phyloP scores from a whole-genome alignment of 2,113 vertebrate species.

The Dryoscopus gambensis region DNA sequence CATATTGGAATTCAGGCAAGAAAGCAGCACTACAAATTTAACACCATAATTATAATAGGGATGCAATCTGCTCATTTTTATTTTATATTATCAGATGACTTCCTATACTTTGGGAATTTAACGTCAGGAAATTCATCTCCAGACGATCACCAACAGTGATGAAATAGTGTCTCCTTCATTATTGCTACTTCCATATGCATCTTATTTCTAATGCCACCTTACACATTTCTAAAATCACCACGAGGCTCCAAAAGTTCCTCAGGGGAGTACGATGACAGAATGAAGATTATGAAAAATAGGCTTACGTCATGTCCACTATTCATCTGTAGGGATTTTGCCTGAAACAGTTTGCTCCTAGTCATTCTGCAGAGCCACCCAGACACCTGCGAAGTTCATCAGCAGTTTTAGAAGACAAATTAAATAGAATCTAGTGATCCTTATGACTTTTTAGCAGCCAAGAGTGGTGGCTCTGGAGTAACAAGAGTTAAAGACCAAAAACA shows the following conservation, averaged over 20 bases:
- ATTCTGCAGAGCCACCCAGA: neutral
- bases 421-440: neutral
- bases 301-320: neutral
- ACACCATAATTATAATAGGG: neutral
- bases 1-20: neutral
- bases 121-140: neutral
- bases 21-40: neutral
- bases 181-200: neutral
- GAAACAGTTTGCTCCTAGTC: neutral
- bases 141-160: fast-evolving
- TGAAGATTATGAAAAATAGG: neutral
- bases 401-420: neutral
- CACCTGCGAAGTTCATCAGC: neutral
- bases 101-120: neutral
- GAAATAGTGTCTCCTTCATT: neutral
- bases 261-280: neutral
- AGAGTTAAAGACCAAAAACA: neutral
- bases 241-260: neutral
- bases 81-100: neutral
- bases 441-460: neutral
- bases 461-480: neutral
- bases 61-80: neutral
- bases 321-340: neutral
- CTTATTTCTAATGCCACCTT: neutral
- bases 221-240: neutral